phyloP scores from a whole-genome alignment of 2,113 vertebrate genomes.

The Carlito syrichta region DNA sequence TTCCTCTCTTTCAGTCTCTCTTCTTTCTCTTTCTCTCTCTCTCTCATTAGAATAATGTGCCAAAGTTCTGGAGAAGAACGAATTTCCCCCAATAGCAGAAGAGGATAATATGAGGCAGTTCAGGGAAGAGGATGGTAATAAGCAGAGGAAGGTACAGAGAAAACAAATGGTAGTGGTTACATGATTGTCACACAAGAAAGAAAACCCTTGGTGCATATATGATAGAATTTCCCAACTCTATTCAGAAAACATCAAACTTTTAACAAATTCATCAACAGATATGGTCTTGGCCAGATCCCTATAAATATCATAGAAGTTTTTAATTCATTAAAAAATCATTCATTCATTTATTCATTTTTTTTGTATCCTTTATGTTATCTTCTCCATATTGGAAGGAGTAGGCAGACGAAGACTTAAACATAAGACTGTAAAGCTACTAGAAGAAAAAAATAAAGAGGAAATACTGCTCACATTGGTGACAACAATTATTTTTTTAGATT shows the following conservation, averaged over 20 bases:
- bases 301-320: neutral
- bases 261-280: neutral
- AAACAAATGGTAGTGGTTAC: neutral
- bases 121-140: neutral
- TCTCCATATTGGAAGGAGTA: neutral
- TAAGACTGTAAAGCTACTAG: neutral
- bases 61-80: neutral
- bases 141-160: neutral
- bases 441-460: neutral
- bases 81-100: neutral
- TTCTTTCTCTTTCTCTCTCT: rapidly evolving
- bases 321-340: too few species aligned
- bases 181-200: neutral
- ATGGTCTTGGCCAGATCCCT: neutral
- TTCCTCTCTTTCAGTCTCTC: too few species aligned
- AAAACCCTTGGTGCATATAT: neutral
- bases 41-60: neutral
- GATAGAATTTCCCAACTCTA: neutral
- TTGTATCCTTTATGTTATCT: neutral
- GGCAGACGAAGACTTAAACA: neutral
- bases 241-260: neutral
- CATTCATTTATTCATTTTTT: neutral
- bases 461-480: neutral
- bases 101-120: neutral
- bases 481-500: neutral